These are phyloP conservation scores for Eupithecia subumbrata DNA, from an alignment of 2,888 invertebrate genomes.

Conservation along the genomic window DNA sequence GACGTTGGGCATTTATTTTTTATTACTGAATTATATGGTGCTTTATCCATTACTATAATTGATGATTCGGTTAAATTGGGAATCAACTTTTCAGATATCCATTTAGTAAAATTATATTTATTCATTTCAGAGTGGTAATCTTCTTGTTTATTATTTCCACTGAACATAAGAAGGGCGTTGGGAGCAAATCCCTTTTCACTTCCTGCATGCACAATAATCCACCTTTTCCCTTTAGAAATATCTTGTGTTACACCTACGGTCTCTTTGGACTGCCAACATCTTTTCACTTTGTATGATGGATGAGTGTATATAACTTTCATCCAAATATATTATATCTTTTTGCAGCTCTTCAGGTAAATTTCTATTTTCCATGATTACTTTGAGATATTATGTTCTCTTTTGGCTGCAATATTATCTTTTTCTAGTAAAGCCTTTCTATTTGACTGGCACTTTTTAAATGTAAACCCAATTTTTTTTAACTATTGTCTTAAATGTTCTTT, in stretches of 20 bases:
- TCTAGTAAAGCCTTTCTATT: too few relatives aligned
- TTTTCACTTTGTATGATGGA: constrained; percentile 41
- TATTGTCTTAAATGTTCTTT: too few relatives aligned
- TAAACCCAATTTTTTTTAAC: too few relatives aligned
- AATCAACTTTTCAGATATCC: too few relatives aligned
- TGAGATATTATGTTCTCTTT: constrained; percentile 39
- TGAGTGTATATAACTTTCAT: constrained; percentile 48
- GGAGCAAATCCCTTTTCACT: constrained; percentile 9
- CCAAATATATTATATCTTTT: constrained; percentile 47
- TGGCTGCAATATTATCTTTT: constrained; percentile 4
- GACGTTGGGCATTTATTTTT: background rate
- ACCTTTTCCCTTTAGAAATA: constrained; percentile 38
- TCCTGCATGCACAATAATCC: constrained; percentile 1
- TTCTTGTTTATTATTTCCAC: constrained; percentile 2
- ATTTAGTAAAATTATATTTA: too few relatives aligned
- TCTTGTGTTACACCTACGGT: constrained; percentile 25
- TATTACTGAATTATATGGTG: background rate
- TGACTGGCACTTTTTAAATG: too few relatives aligned
- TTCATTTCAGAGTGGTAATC: too few relatives aligned
- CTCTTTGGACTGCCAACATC: constrained; percentile 44
- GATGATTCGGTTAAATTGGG: too few relatives aligned
- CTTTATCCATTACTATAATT: too few relatives aligned
- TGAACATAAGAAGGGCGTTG: background rate
- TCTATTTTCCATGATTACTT: constrained; percentile 36
- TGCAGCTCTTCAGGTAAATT: constrained; percentile 39